Percentiles rank a stretch among this genome's conserved stretches.
Evolutionary conservation across 2,888 invertebrate genomes (phyloP).

Genomic region (Limnephilus rhombicus): DNA sequence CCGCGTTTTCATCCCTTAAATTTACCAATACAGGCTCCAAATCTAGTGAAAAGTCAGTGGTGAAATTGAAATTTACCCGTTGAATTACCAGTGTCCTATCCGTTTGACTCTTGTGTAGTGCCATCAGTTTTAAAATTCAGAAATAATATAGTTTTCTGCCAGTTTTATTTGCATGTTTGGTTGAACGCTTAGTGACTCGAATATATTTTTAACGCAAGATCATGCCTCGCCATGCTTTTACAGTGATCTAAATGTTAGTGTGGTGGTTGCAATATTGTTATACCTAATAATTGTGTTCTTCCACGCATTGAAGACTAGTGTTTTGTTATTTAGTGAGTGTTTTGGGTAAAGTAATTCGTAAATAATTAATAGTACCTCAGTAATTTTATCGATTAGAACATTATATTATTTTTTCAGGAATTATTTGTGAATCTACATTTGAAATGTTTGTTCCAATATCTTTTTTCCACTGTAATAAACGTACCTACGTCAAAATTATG

Average conservation of each 20-base stretch:
- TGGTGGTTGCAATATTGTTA: neutral
- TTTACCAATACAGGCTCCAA: slow-evolving; percentile 7
- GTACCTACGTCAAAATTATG: neutral
- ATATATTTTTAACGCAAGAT: slow-evolving; percentile 39
- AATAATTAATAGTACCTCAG: neutral
- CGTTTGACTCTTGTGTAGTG: neutral
- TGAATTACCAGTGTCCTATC: neutral
- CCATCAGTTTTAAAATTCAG: neutral
- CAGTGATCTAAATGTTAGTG: slow-evolving; percentile 37
- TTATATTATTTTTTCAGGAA: neutral
- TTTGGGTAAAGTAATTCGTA: slow-evolving; percentile 15
- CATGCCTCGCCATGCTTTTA: slow-evolving; percentile 49
- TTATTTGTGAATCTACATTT: neutral
- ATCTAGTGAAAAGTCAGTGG: slow-evolving; percentile 30
- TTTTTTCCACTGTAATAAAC: neutral
- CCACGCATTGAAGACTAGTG: neutral
- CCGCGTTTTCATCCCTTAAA: slow-evolving; percentile 4
- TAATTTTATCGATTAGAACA: neutral
- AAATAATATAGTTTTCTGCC: neutral
- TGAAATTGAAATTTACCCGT: slow-evolving; percentile 42
- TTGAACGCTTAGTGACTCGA: slow-evolving; percentile 15
- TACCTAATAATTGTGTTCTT: slow-evolving; percentile 6
- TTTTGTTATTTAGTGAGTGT: neutral
- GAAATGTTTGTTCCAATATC: neutral
- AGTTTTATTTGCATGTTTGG: slow-evolving; percentile 7